Percentiles rank a stretch among this genome's conserved stretches.
Conservation (phyloP, 2,113 vertebrate genomes). For the Cyprinodon variegatus region DNA sequence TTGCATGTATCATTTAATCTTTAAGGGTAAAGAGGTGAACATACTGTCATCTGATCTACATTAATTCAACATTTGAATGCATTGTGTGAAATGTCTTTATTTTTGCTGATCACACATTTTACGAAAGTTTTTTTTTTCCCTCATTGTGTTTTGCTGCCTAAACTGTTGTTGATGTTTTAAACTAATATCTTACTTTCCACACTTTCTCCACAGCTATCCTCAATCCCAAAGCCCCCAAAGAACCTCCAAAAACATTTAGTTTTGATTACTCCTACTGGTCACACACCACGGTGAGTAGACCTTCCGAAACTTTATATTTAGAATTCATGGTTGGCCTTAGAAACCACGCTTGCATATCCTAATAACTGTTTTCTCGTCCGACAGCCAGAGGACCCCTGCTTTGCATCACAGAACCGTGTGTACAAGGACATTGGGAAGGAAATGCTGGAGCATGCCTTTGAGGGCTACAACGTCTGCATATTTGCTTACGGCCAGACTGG, state of each 20-base stretch:
- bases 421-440: constrained; percentile 99
- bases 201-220: constrained; percentile 85
- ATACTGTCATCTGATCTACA: no score
- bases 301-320: not conserved
- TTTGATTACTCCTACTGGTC: constrained; percentile 99
- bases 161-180: not conserved
- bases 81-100: no score
- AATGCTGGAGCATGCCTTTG: constrained; percentile 96
- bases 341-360: not conserved
- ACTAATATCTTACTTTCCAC: constrained; percentile 3
- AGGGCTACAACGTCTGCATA: constrained; percentile 98
- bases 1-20: not conserved
- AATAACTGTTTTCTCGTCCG: constrained; percentile 1
- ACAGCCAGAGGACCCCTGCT: constrained; percentile 92
- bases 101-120: no score
- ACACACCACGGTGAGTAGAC: constrained; percentile 89
- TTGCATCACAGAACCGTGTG: constrained; percentile 93
- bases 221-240: constrained; percentile 98
- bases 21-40: no score
- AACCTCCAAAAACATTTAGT: constrained; percentile 97
- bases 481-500: constrained; percentile 99
- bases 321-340: not conserved
- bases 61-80: not conserved
- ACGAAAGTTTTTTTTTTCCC: not conserved
- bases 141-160: not conserved